phyloP scores from a whole-genome alignment of 2,888 invertebrate species.

The Cryptus viduatorius region DNA sequence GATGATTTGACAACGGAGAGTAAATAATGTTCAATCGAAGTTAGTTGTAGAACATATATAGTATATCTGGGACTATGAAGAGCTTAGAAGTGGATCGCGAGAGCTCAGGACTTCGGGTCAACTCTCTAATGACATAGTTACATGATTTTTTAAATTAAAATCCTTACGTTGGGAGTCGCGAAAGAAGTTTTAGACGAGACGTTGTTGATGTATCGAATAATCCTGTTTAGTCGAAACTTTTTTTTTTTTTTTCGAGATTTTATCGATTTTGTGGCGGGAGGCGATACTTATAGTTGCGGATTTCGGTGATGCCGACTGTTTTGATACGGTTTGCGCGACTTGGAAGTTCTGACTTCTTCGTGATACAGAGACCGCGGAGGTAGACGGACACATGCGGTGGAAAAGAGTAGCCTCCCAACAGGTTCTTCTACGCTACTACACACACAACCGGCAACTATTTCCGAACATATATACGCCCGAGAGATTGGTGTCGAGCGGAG shows the following conservation, averaged over 20 bases:
- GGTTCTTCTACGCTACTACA: slow-evolving; percentile 47
- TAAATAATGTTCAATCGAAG: not conserved
- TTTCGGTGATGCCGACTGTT: not conserved
- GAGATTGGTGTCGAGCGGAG: slow-evolving; percentile 32
- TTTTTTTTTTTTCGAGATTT: not conserved
- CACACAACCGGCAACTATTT: not conserved
- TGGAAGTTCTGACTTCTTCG: slow-evolving; percentile 12
- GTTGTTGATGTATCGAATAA: no score
- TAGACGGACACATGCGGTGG: not conserved
- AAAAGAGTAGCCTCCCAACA: slow-evolving; percentile 43
- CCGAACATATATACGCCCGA: not conserved
- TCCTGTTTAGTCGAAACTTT: no score
- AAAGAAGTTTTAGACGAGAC: no score
- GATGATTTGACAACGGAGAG: not conserved
- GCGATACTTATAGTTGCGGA: not conserved
- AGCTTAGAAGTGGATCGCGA: no score
- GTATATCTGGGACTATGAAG: no score
- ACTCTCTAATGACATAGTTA: no score
- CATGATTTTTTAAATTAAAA: no score
- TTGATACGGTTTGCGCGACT: not conserved
- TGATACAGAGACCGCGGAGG: not conserved
- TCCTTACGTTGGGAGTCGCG: no score
- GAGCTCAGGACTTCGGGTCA: no score
- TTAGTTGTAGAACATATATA: no score
- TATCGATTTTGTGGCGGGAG: not conserved